Conservation (phyloP, 2,113 vertebrate species). For the Ardeotis arabs region DNA sequence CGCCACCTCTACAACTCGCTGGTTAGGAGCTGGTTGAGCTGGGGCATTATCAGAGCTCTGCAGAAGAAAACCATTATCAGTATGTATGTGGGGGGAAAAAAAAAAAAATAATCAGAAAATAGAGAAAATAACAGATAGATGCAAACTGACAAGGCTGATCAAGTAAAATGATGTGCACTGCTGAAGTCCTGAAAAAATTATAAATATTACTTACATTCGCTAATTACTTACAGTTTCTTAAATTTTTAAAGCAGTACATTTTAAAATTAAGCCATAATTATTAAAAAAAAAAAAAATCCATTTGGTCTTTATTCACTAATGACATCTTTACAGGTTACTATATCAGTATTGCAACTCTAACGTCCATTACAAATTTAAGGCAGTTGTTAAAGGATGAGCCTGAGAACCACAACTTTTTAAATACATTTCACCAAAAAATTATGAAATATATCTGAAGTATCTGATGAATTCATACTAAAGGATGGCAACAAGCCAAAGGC, state of each 20-base stretch:
- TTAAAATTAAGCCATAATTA: neutral
- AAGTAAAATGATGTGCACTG: neutral
- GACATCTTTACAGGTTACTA: neutral
- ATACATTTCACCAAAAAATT: neutral
- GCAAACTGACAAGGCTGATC: neutral
- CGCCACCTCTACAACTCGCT: slow-evolving; percentile 92
- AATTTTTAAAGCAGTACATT: neutral
- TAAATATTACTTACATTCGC: neutral
- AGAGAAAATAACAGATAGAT: neutral
- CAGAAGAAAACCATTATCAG: slow-evolving; percentile 76
- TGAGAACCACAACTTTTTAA: neutral
- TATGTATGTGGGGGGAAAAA: neutral
- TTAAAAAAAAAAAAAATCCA: fast-evolving
- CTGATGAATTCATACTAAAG: neutral
- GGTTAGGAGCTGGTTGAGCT: slow-evolving; percentile 78
- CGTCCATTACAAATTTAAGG: neutral
- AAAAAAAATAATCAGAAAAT: neutral
- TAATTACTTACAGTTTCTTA: neutral
- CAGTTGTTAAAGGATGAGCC: neutral
- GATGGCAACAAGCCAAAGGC: neutral
- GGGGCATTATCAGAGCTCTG: slow-evolving; percentile 80
- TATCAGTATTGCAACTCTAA: neutral
- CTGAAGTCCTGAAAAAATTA: neutral
- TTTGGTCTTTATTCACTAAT: neutral
- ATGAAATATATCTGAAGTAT: neutral